Evolutionary conservation across 2,888 invertebrate species (phyloP), one percentile per base, ranked within the genome.

Genomic region (Scelioninae gen. 1): DNA sequence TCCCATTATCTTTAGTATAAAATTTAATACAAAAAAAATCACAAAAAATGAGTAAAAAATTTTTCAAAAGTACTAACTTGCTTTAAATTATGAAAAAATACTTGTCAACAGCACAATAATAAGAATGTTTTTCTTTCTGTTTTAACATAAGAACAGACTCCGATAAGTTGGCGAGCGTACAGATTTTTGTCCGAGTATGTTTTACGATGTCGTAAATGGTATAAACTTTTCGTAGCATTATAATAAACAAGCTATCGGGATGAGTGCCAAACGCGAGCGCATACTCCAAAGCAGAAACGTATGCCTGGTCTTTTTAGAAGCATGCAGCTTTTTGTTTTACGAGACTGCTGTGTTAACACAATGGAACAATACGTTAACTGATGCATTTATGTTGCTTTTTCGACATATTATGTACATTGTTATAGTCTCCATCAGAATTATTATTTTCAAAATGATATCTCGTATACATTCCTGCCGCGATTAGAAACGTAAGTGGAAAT

Each of bases 191-290:
- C 55, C 40, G 53, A 69, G 29, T 66, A 56, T 76, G 58, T 71
- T 76, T 76, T 82, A 82, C 60, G 82, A 82, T 49, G 71, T 75
- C 76, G 75, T 82, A 81, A 82, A 76, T 82, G 72, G 82, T 62
- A 77, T 76, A 77, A 82, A 82, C 69, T 81, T 81, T 76, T 75
- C 75, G 58, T 69, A 49, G 65, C 55, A 82, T 82, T 82, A 82
- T 82, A 82, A 82, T 82, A 82, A 82, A 82, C 82, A 82, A 82
- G 78, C 82, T 65, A 82, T 82, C 82, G 77, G 78, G 77, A 82
- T 68, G 77, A 66, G 77, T 82, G 82, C 82, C 82, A 82, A 82
- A 75, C 72, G 82, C 63, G 66, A 43, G 82, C 78, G 82, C 78
- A 53, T 40, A 68, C 72, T 77, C 68, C 62, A 69, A 63, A 76